Evolutionary conservation across 2,113 vertebrate species (phyloP).

Genomic region (Poeciliopsis occidentalis): DNA sequence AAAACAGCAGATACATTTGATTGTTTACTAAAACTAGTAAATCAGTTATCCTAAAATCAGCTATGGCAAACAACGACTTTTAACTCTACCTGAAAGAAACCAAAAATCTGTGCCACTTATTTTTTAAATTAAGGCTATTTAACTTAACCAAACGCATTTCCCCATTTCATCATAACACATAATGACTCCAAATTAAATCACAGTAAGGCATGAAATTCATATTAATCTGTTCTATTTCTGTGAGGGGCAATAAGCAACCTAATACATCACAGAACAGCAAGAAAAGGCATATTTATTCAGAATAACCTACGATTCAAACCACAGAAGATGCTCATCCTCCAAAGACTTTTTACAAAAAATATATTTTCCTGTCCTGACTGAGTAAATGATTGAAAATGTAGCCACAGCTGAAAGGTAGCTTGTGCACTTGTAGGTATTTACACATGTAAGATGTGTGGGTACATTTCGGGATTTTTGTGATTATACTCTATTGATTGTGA

Average conservation of each 20-base stretch:
- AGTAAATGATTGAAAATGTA: not conserved
- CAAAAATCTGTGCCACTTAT: no score
- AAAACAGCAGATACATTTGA: no score
- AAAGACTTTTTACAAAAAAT: not conserved
- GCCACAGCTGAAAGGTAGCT: not conserved
- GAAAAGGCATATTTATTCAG: not conserved
- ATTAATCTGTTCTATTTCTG: constrained; percentile 6
- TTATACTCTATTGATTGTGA: not conserved
- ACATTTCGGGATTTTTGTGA: not conserved
- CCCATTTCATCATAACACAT: constrained; percentile 1
- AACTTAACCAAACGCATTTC: not conserved
- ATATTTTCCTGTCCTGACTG: not conserved
- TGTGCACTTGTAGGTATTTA: not conserved
- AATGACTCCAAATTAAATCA: constrained; percentile 14
- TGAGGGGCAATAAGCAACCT: not conserved
- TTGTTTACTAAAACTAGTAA: not conserved
- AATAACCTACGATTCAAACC: constrained; percentile 6
- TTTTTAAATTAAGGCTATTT: not conserved
- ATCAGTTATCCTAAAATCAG: not conserved
- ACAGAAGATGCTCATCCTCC: not conserved
- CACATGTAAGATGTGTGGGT: not conserved
- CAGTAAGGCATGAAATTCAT: constrained; percentile 9
- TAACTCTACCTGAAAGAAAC: not conserved
- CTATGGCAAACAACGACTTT: not conserved
- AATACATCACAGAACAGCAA: not conserved